Evolutionary conservation across 2,113 vertebrate species (phyloP).

Genomic region (Corvus moneduloides): DNA sequence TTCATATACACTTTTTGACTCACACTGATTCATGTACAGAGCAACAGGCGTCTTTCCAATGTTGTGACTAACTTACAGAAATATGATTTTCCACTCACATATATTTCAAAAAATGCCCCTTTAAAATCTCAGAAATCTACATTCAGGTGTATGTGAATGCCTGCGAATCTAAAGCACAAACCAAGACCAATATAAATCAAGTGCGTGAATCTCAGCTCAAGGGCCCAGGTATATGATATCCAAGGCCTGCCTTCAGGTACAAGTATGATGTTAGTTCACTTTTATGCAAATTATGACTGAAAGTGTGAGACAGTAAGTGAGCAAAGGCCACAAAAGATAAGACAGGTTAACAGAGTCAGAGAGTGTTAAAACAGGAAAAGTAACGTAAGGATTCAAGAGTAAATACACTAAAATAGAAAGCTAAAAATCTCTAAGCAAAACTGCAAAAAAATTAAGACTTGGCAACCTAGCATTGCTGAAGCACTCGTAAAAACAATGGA

Average conservation of each 20-base stretch:
- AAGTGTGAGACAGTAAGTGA: not conserved
- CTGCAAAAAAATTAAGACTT: not conserved
- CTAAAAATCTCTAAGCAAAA: not conserved
- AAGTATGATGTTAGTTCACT: not conserved
- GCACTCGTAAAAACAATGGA: not conserved
- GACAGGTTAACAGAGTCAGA: not conserved
- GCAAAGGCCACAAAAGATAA: not conserved
- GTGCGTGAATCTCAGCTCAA: not conserved
- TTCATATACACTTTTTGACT: not conserved
- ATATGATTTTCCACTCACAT: not conserved
- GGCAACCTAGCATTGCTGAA: accelerated
- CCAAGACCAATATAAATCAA: not conserved
- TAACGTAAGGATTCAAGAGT: not conserved
- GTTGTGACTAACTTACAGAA: not conserved
- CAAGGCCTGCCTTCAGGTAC: not conserved
- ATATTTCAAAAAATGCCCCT: not conserved
- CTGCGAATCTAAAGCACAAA: not conserved
- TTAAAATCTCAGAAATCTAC: not conserved
- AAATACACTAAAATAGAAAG: not conserved
- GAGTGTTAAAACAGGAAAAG: not conserved
- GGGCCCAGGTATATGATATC: not conserved
- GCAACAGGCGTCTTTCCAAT: not conserved
- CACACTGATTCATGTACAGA: not conserved
- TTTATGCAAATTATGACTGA: not conserved
- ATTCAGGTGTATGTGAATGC: accelerated